Conservation (phyloP, 2,797 vertebrate genomes). For the Notamacropus eugenii region DNA sequence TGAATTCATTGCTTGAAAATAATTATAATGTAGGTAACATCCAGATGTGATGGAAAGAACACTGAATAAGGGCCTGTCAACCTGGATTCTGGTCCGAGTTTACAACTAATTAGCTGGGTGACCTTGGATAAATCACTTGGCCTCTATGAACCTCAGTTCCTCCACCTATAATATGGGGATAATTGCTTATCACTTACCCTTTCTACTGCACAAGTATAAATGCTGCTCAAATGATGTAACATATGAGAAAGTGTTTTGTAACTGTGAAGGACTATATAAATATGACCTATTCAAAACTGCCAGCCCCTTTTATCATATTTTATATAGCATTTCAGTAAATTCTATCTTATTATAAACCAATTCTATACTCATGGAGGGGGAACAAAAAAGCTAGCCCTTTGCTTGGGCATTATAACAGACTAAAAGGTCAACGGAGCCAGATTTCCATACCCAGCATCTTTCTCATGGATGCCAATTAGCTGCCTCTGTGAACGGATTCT, state of each 20-base stretch:
- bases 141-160: background rate
- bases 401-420: background rate
- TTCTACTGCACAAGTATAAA: background rate
- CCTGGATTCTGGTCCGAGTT: background rate
- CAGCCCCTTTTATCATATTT: background rate
- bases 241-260: background rate
- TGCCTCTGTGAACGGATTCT: accelerated
- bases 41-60: background rate
- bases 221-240: background rate
- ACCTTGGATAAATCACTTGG: background rate
- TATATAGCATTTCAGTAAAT: background rate
- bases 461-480: slow-evolving; percentile 10
- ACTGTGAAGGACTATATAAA: background rate
- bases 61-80: background rate
- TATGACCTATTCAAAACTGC: background rate
- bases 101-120: background rate
- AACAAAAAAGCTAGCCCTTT: background rate
- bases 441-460: background rate
- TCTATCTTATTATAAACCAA: background rate
- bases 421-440: background rate
- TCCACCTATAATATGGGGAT: background rate
- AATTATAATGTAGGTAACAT: background rate
- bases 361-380: background rate
- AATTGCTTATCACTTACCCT: background rate
- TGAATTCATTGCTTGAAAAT: background rate